Conservation (phyloP, 2,113 vertebrate species). For the Tachysurus fulvidraco region DNA sequence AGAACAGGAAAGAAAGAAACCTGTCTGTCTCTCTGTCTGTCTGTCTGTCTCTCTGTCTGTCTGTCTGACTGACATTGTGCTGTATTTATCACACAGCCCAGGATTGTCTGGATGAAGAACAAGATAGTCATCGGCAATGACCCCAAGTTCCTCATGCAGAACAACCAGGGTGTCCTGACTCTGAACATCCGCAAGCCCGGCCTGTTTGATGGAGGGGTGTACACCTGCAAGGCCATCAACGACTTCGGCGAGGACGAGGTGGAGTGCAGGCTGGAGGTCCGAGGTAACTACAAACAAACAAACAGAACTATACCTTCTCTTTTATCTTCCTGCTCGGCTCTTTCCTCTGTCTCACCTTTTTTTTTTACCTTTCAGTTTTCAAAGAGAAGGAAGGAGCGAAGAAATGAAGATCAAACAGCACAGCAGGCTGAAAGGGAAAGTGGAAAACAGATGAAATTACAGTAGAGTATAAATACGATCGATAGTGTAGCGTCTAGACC, state of each 20-base stretch:
- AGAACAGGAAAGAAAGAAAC: no score
- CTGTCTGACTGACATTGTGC: not conserved
- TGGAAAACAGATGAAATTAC: slow-evolving; percentile 57
- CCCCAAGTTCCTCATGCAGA: slow-evolving; percentile 85
- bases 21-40: not conserved
- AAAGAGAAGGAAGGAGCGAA: slow-evolving; percentile 68
- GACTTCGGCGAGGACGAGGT: slow-evolving; percentile 82
- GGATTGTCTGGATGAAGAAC: slow-evolving; percentile 91
- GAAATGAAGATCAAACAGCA: slow-evolving; percentile 63
- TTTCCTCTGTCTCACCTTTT: not conserved
- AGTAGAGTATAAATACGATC: slow-evolving; percentile 64
- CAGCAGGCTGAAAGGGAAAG: slow-evolving; percentile 54
- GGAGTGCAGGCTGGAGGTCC: slow-evolving; percentile 85
- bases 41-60: not conserved
- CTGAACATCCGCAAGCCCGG: slow-evolving; percentile 83
- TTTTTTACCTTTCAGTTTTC: slow-evolving; percentile 55
- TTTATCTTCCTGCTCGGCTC: not conserved
- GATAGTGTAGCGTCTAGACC: slow-evolving; percentile 53
- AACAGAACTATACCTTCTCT: not conserved
- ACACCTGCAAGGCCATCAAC: slow-evolving; percentile 83
- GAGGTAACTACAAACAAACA: slow-evolving; percentile 68
- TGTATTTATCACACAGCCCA: slow-evolving; percentile 62
- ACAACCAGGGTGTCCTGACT: slow-evolving; percentile 85
- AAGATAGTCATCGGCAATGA: slow-evolving; percentile 81
- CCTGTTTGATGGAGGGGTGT: slow-evolving; percentile 80